Evolutionary conservation across 2,797 vertebrate species (phyloP), one percentile per base, ranked within the genome.

Genomic region (Sebastes kiyomatsui): DNA sequence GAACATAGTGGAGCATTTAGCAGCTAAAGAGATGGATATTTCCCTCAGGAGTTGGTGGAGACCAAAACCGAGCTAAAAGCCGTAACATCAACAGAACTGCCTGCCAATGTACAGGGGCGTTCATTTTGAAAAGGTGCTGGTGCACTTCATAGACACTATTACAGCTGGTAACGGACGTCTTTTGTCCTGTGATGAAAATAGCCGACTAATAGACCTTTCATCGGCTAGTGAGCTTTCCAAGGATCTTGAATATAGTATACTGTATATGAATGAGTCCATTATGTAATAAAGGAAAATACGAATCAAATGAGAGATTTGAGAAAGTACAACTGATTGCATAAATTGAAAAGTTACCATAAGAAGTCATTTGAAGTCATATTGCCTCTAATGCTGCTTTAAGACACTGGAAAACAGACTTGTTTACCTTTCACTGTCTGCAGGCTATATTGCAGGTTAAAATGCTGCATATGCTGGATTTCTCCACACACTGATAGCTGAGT

Each of bases 151-250:
- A 18, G 14, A 42, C 38, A 16, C 38, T 42, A 42, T 42, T 42
- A 42, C 58, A 62, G 27, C 64, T 71, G 25, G 14, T 18, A 20
- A 20, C 30, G 2, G 9, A 27, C 13, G 3, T 14, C 20, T 42
- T 67, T 68, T 54, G 18, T 27, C 70, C 75, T 58, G 25, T 55
- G 58, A 79, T 71, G n/a, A 28, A 77, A 81, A 67, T 32, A 71
- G 27, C 27, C 58, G 8, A 13, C 11, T 27, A 1, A 66, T 28
- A 23, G 13, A 8, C 55, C 65, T 22, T 67, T 75, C 20, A 56
- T 66, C 52, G 20, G 65, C 28, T 4, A 7, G n/a, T 28, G 22
- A 49, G 2, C 33, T 46, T 42, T 60, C 12, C 55, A 66, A 35
- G 35, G 14, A 12, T 6, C 54, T 28, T 5, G 46, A 75, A 27